Evolutionary conservation across 2,113 vertebrate species (phyloP).

Genomic region (Bolborhynchus lineola): DNA sequence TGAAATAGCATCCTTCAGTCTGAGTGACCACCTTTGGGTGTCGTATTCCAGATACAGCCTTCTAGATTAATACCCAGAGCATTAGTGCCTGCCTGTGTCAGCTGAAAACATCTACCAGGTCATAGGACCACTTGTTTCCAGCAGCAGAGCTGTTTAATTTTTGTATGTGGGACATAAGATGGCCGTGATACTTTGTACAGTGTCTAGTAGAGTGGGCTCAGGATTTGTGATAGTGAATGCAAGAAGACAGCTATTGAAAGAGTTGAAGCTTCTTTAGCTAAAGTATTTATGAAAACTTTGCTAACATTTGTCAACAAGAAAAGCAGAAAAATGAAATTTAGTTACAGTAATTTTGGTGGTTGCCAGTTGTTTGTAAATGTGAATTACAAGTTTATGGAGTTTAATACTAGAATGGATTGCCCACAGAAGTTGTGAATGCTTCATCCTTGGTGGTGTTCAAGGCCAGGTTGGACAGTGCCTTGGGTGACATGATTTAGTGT

Average conservation of each 20-base stretch:
- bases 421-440: too few species aligned
- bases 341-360: background rate
- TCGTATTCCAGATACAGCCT: background rate
- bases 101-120: background rate
- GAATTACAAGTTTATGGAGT: background rate
- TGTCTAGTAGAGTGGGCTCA: background rate
- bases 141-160: background rate
- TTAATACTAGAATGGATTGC: background rate
- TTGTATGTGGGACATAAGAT: rapidly evolving
- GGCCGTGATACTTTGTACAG: background rate
- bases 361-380: background rate
- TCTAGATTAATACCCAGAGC: background rate
- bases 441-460: too few species aligned
- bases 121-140: background rate
- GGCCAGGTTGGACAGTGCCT: too few species aligned
- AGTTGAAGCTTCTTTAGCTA: background rate
- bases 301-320: background rate
- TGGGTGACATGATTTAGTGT: too few species aligned
- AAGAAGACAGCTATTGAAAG: background rate
- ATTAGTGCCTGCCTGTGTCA: background rate
- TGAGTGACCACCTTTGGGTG: rapidly evolving
- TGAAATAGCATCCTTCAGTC: rapidly evolving
- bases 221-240: background rate
- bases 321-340: background rate
- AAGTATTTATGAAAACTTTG: background rate